Evolutionary conservation across 2,113 vertebrate species (phyloP).

Genomic region (Tautogolabrus adspersus): DNA sequence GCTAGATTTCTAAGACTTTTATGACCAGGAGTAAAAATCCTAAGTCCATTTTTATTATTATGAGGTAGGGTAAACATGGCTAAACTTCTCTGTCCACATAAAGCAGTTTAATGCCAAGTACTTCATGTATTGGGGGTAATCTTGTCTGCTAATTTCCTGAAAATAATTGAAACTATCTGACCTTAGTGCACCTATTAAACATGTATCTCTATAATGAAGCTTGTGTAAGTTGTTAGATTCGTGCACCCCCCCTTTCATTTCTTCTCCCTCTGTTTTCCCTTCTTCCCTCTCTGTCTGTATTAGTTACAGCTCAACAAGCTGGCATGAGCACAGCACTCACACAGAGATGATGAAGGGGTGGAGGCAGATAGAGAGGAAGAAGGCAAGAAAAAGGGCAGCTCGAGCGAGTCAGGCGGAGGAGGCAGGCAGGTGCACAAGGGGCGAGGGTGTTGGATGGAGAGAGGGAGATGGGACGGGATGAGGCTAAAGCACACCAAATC

Average conservation of each 20-base stretch:
- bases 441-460: slow-evolving; percentile 24
- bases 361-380: slow-evolving; percentile 45
- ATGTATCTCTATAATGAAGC: background rate
- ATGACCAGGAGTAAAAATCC: background rate
- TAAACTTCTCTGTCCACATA: background rate
- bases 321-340: slow-evolving; percentile 68
- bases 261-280: slow-evolving; percentile 42
- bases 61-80: background rate
- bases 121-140: background rate
- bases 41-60: background rate
- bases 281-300: slow-evolving; percentile 58
- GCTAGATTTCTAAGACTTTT: background rate
- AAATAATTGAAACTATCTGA: background rate
- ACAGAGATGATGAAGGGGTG: slow-evolving; percentile 66
- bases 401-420: slow-evolving; percentile 26
- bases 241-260: background rate
- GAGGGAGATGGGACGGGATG: slow-evolving; percentile 68
- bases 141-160: background rate
- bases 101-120: background rate
- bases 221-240: slow-evolving; percentile 16
- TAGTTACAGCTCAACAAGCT: slow-evolving; percentile 77
- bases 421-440: slow-evolving; percentile 61
- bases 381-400: slow-evolving; percentile 32
- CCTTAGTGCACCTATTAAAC: background rate
- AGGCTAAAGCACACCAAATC: slow-evolving; percentile 63